Base-by-base conservation (phyloP, 2,113 vertebrate genomes). In the Onychorhynchus coronatus region DNA sequence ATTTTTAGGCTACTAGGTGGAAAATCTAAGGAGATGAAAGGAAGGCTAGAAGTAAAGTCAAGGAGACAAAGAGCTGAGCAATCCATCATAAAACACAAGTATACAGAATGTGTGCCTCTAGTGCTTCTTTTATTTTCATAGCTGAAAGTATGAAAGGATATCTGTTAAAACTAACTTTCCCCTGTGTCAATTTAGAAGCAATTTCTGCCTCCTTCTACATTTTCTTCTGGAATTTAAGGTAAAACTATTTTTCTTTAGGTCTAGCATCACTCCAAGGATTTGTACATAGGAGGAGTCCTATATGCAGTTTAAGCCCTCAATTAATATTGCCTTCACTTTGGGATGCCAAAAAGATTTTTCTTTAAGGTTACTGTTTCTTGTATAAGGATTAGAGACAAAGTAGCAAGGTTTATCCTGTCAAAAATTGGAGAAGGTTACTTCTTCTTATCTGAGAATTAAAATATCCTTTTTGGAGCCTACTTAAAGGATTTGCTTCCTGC, bases 21-120 rank as follows among this genome's bases (percentile, higher is more conserved):
- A 98, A 98, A 95, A 98, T 99, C 96, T 98, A 98, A 65, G 98
- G 97, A 66, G 97, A 98, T 91, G 95, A 97, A 89, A 98, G 98
- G 87, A 98, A 98, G 85, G 97, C 98, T 96, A 98, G 98, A 98
- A 98, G 98, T 98, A 93, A 98, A 85, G 61, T 39, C 68, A 83
- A 8, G 52, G 44, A 94, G 9, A 82, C 17, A 9, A 72, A 56
- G 23, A 88, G 17, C 30, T 79, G 44, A 85, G 74, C 47, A 91
- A 37, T 71, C 28, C n/a, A 21, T 67, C 25, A 59, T 63, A 72
- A 71, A 75, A 27, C 21, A 59, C 21, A 28, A 58, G 33, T 55
- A 42, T 31, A 41, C 21, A 35, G 46, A 81, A 67, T 52, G 5
- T 70, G 21, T 80, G 37, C 42, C 62, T 84, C 53, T 70, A 14